These are phyloP conservation scores for Acrobasis suavella DNA, from an alignment of 2,888 invertebrate species.

Conservation along the genomic window DNA sequence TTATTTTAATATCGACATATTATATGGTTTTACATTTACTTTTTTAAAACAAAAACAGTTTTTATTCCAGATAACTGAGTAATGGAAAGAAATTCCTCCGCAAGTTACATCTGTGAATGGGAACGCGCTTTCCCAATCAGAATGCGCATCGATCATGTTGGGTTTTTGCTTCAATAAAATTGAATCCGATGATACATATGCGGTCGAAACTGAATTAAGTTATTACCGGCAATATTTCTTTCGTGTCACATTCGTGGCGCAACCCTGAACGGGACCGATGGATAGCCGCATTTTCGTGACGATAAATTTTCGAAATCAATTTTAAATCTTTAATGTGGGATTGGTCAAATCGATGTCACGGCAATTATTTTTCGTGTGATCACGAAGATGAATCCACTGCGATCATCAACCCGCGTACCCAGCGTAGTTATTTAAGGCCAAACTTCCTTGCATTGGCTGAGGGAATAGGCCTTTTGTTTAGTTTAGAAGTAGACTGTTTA, in stretches of 20 bases:
- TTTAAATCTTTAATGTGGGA: neutral
- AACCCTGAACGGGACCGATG: constrained; percentile 25
- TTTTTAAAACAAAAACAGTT: too few species aligned
- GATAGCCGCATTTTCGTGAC: constrained; percentile 27
- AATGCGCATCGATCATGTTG: constrained; percentile 46
- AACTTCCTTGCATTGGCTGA: too few species aligned
- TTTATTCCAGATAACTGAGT: too few species aligned
- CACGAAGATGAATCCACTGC: too few species aligned
- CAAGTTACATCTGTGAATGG: constrained; percentile 27
- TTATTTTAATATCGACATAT: too few species aligned
- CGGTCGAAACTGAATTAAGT: constrained; percentile 51
- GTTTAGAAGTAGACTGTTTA: too few species aligned
- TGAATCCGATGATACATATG: constrained; percentile 56
- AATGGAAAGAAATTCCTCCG: too few species aligned
- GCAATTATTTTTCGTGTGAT: too few species aligned
- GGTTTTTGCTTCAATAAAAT: constrained; percentile 50
- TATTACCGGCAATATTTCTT: constrained; percentile 56
- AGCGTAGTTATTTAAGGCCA: too few species aligned
- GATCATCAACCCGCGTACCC: too few species aligned
- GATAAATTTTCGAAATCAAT: constrained; percentile 27
- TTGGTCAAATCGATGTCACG: neutral
- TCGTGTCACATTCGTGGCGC: constrained; percentile 39
- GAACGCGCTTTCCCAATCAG: constrained; percentile 28
- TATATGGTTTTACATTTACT: too few species aligned
- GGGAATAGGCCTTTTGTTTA: too few species aligned